Conservation (phyloP, 2,888 invertebrate genomes). For the Lydus trimaculatus region DNA sequence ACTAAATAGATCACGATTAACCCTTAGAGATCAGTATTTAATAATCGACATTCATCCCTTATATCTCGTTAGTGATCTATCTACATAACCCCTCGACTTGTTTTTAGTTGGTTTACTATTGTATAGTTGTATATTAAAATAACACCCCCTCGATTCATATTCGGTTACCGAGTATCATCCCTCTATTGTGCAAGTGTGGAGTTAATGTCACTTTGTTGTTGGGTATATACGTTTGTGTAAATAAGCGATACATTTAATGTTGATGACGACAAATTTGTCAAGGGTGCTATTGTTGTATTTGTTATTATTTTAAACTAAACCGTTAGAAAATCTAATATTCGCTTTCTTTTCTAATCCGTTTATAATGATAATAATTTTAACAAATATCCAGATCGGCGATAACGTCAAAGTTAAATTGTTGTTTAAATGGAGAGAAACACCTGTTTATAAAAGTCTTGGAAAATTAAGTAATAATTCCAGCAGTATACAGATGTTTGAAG, state of each 20-base stretch:
- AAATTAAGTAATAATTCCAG: not conserved
- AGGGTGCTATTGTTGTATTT: slow-evolving; percentile 28
- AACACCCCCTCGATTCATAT: slow-evolving; percentile 33
- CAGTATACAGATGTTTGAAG: not conserved
- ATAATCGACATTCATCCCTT: slow-evolving; percentile 59
- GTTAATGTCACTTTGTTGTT: slow-evolving; percentile 46
- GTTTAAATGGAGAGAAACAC: slow-evolving; percentile 2
- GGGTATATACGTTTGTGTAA: slow-evolving; percentile 52
- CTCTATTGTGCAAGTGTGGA: slow-evolving; percentile 47
- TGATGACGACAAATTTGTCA: slow-evolving; percentile 49
- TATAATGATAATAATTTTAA: slow-evolving; percentile 3
- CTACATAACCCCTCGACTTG: slow-evolving; percentile 38
- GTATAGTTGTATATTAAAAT: slow-evolving; percentile 18
- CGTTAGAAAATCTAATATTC: not conserved
- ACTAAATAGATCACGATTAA: slow-evolving; percentile 54
- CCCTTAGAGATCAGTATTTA: slow-evolving; percentile 58
- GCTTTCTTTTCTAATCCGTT: not conserved
- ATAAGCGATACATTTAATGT: slow-evolving; percentile 55
- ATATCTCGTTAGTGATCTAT: slow-evolving; percentile 58
- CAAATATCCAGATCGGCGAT: not conserved
- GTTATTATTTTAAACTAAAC: not conserved
- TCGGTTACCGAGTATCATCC: slow-evolving; percentile 42
- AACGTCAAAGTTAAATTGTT: not conserved
- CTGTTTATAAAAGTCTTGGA: not conserved
- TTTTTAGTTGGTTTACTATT: slow-evolving; percentile 23